Evolutionary conservation across 1,140 invertebrate species (phyloP), one percentile per base, ranked within the genome.

Genomic region (Meloidogyne exigua): DNA sequence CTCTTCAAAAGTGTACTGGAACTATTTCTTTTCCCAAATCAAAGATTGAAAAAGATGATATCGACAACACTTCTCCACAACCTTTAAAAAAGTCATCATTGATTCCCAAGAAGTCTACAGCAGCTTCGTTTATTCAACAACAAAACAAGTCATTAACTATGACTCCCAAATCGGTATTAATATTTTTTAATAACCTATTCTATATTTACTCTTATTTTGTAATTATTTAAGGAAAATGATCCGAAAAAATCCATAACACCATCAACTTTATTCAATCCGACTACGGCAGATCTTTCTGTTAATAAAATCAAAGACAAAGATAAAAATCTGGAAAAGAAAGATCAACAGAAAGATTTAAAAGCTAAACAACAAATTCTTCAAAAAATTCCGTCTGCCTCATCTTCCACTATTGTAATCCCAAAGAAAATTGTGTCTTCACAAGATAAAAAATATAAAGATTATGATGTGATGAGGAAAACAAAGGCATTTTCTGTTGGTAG

Each of bases 271-370:
- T 9, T n/a, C 5, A n/a, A 18, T 57, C 18, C 49, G 21, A 57
- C 49, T 0, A n/a, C n/a, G 7, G 7, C 5, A 57, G 18, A 57
- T 57, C 18, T n/a, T 7, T 57, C 18, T 57, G n/a, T 0, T 10
- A 39, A 7, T 4, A 39, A 57, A 21, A 57, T n/a, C 4, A 57
- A 57, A n/a, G 18, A n/a, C 5, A 57, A 57, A 57, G 18, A 57
- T 7, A 57, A 57, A 57, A n/a, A n/a, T n/a, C n/a, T 7, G 3
- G 28, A 68, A 23, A 68, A 68, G 66, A 21, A 25, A 18, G 66
- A 68, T 21, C 66, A 68, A 18, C 65, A 67, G 18, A 67, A 28
- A 4, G 65, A 67, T 68, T 32, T 36, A 32, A 42, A 39, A 36
- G 10, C 63, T 10, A 57, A 57, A 10, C 49, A 57, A 10, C 49